Conservation (phyloP, 2,888 invertebrate species). For the Oxyscelio sp. region DNA sequence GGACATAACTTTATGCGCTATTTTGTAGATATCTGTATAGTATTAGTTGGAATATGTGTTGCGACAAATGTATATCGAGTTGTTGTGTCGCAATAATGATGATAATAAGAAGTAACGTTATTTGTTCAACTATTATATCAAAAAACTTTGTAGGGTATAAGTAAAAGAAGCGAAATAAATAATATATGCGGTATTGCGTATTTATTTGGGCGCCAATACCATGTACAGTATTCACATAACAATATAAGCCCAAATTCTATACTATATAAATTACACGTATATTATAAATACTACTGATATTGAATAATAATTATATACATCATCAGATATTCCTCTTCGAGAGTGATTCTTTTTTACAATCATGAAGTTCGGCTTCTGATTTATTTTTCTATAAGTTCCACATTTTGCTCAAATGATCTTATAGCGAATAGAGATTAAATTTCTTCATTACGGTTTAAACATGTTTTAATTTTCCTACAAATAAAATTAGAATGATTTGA, state of each 20-base stretch:
- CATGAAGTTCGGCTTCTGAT: slow-evolving; percentile 52
- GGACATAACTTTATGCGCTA: slow-evolving; percentile 83
- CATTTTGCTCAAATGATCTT: slow-evolving; percentile 61
- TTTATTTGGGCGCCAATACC: too few species aligned
- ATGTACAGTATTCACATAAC: too few species aligned
- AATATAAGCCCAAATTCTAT: too few species aligned
- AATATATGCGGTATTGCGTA: too few species aligned
- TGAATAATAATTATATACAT: slow-evolving; percentile 82
- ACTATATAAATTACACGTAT: slow-evolving; percentile 84
- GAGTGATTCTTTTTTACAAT: slow-evolving; percentile 41
- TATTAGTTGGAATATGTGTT: slow-evolving; percentile 78
- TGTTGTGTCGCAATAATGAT: slow-evolving; percentile 84
- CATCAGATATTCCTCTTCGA: slow-evolving; percentile 81
- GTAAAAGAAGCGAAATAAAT: too few species aligned
- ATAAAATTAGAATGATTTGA: slow-evolving; percentile 30
- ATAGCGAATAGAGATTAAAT: slow-evolving; percentile 42
- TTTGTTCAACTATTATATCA: too few species aligned
- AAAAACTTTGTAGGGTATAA: too few species aligned
- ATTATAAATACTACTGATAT: slow-evolving; percentile 85
- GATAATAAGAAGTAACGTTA: slow-evolving; percentile 81
- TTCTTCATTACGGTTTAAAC: slow-evolving; percentile 42
- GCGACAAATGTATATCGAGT: slow-evolving; percentile 83
- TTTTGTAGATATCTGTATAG: slow-evolving; percentile 88
- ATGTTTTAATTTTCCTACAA: slow-evolving; percentile 29
- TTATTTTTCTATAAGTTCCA: slow-evolving; percentile 43